Evolutionary conservation across 2,113 vertebrate genomes (phyloP).

Genomic region (Donacobius atricapilla): DNA sequence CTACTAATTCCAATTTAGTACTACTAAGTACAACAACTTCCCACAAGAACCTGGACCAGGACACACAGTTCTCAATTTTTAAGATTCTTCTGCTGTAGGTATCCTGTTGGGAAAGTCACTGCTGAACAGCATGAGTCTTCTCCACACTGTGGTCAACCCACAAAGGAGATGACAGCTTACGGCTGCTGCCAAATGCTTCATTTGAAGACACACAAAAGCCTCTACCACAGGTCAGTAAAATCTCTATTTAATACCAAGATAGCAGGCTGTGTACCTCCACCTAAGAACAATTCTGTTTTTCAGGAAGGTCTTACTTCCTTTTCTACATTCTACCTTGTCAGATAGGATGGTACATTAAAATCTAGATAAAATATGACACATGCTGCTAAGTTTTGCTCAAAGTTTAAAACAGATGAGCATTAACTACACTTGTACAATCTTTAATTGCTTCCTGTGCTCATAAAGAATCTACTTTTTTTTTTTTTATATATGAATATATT

Average conservation of each 20-base stretch:
- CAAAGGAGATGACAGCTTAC: not conserved
- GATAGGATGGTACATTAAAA: not conserved
- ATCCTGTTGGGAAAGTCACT: not conserved
- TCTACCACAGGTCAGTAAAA: not conserved
- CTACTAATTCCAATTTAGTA: not conserved
- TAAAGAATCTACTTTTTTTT: not conserved
- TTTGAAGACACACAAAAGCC: not conserved
- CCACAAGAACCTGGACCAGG: not conserved
- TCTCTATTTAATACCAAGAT: not conserved
- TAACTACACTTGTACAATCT: not conserved
- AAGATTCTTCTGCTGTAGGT: slow-evolving; percentile 20
- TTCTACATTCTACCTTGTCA: not conserved
- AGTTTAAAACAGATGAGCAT: not conserved
- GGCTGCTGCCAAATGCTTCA: not conserved
- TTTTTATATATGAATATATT: not conserved
- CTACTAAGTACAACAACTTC: not conserved
- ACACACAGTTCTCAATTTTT: not conserved
- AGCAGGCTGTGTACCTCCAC: not conserved
- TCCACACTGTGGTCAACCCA: not conserved
- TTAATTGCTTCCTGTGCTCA: not conserved
- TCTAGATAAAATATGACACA: not conserved
- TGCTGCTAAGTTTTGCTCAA: not conserved
- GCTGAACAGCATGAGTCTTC: not conserved
- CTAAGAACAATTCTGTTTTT: not conserved
- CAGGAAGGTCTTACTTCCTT: not conserved